Evolutionary conservation across 2,888 invertebrate genomes (phyloP).

Genomic region (Apomyelois bistriatella): DNA sequence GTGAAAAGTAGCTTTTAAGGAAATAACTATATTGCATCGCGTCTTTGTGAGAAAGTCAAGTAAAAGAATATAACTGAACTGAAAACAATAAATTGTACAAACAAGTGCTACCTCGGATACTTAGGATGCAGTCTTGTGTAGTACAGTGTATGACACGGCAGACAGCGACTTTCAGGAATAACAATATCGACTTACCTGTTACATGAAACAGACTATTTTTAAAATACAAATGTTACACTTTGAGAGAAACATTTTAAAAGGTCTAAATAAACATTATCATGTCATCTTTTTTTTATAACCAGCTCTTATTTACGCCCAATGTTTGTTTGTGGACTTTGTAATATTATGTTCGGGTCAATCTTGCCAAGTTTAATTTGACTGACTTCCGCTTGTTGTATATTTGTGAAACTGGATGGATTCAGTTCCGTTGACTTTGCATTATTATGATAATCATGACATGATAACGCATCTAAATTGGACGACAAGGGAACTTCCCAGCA

Average conservation of each 20-base stretch:
- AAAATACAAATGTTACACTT: neutral
- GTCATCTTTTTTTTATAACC: too few species aligned
- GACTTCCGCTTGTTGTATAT: too few species aligned
- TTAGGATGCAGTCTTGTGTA: constrained; percentile 30
- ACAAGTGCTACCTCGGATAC: constrained; percentile 36
- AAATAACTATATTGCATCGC: constrained; percentile 7
- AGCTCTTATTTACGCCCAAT: too few species aligned
- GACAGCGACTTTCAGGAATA: constrained; percentile 16
- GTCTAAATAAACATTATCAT: too few species aligned
- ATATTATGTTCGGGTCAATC: too few species aligned
- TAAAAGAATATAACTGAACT: constrained; percentile 28
- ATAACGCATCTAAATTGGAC: too few species aligned
- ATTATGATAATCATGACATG: too few species aligned
- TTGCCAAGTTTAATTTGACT: too few species aligned
- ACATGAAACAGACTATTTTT: neutral
- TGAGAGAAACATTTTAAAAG: neutral
- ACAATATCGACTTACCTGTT: constrained; percentile 8
- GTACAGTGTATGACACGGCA: constrained; percentile 15
- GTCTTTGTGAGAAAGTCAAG: constrained; percentile 17
- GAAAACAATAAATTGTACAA: constrained; percentile 42
- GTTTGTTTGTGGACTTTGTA: too few species aligned
- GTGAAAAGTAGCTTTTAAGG: neutral
- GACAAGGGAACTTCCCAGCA: too few species aligned
- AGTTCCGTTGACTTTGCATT: too few species aligned
- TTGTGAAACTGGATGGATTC: too few species aligned